Evolutionary conservation across 2,888 invertebrate genomes (phyloP).

Genomic region (Cheilosia urbana): DNA sequence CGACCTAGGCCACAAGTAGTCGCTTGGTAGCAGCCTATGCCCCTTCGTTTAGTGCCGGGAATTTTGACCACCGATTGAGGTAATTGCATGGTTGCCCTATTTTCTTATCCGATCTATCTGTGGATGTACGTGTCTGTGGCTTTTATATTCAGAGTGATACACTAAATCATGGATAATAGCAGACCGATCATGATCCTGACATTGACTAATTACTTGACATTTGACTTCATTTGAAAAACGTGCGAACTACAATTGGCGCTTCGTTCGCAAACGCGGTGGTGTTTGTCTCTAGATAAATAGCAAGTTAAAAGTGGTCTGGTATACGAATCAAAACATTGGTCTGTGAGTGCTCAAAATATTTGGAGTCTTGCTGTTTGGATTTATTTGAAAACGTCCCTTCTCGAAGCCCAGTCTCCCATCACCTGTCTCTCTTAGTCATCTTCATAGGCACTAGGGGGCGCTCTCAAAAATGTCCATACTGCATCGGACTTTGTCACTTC

Average conservation of each 20-base stretch:
- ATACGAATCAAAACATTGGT: too few relatives aligned
- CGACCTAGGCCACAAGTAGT: slow-evolving; percentile 44
- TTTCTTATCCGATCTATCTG: not conserved
- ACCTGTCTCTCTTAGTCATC: too few relatives aligned
- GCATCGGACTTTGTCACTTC: too few relatives aligned
- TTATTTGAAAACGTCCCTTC: too few relatives aligned
- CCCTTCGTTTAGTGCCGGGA: slow-evolving; percentile 12
- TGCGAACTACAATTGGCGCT: slow-evolving; percentile 22
- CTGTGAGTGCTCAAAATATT: too few relatives aligned
- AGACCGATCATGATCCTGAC: slow-evolving; percentile 50
- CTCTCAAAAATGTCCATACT: too few relatives aligned
- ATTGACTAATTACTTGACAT: slow-evolving; percentile 53
- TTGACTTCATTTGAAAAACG: slow-evolving; percentile 42
- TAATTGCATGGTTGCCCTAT: slow-evolving; percentile 33
- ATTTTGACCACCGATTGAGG: slow-evolving; percentile 19
- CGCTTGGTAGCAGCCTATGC: not conserved
- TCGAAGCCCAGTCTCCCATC: too few relatives aligned
- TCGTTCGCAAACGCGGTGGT: too few relatives aligned
- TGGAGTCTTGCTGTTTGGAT: too few relatives aligned
- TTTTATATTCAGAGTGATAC: not conserved
- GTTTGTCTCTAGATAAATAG: too few relatives aligned
- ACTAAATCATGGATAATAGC: not conserved
- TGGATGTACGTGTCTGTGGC: not conserved
- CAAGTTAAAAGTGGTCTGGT: too few relatives aligned
- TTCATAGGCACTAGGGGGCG: too few relatives aligned